phyloP scores from a whole-genome alignment of 1,140 invertebrate species.

The Drosophila busckii region DNA sequence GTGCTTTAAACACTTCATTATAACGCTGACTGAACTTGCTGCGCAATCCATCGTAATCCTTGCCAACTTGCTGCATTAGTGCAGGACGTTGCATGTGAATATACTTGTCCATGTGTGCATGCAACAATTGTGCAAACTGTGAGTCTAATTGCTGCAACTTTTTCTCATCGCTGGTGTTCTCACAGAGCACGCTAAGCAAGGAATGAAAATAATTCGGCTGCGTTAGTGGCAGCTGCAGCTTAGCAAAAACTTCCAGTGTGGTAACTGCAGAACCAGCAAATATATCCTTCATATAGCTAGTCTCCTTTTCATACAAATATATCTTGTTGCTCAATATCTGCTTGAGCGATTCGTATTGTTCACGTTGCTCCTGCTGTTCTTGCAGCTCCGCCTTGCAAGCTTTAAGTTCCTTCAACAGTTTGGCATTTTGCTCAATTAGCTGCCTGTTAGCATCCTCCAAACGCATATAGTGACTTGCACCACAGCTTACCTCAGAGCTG shows the following conservation, averaged over 20 bases:
- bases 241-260: slow-evolving; percentile 21
- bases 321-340: background rate
- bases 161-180: slow-evolving; percentile 1
- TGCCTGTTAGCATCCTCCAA: slow-evolving; percentile 1
- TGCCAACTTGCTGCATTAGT: slow-evolving; percentile 11
- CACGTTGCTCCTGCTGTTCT: too few species aligned
- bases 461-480: background rate
- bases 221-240: background rate
- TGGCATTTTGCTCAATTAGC: slow-evolving; percentile 15
- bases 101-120: slow-evolving; percentile 4
- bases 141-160: slow-evolving; percentile 17
- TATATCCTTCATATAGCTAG: slow-evolving; percentile 25
- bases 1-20: background rate
- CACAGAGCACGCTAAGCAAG: slow-evolving; percentile 22
- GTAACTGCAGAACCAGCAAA: slow-evolving; percentile 20
- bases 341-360: background rate
- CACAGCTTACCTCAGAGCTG: background rate
- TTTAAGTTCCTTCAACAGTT: too few species aligned
- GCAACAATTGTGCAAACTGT: slow-evolving; percentile 11
- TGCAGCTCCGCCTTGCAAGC: background rate
- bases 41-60: slow-evolving; percentile 21
- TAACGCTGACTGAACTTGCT: background rate
- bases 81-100: background rate
- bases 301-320: slow-evolving; percentile 15
- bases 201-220: slow-evolving; percentile 25